A percentile compares a stretch with the other conserved stretches of the same genome.
These are phyloP conservation scores for Entomyzon cyanotis DNA, from an alignment of 2,113 vertebrate genomes.

Conservation along the genomic window DNA sequence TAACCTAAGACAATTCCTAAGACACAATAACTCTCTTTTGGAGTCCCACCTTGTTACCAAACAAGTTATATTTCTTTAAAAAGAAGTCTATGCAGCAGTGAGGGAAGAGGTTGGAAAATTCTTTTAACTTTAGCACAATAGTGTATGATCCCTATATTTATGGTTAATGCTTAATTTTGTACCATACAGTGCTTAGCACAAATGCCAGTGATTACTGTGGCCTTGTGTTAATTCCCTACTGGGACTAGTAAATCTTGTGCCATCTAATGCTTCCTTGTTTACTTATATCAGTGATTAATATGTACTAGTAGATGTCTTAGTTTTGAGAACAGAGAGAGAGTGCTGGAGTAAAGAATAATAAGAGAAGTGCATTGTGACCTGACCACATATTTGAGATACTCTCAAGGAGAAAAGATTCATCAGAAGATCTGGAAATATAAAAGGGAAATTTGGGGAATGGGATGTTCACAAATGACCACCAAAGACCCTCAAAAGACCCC, in stretches of 20 bases:
- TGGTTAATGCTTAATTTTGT: background rate
- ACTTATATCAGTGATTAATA: background rate
- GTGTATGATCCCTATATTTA: background rate
- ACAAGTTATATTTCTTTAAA: background rate
- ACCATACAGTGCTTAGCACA: background rate
- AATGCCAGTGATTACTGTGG: background rate
- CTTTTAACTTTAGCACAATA: background rate
- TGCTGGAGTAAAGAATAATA: too few species aligned
- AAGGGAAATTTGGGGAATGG: too few species aligned
- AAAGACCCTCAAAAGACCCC: too few species aligned
- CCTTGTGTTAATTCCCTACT: background rate
- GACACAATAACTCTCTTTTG: too few species aligned
- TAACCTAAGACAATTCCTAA: too few species aligned
- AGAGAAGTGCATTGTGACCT: too few species aligned
- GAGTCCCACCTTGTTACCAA: background rate
- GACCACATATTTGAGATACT: too few species aligned
- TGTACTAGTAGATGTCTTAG: background rate
- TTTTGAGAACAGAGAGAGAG: background rate
- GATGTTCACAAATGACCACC: too few species aligned
- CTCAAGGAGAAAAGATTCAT: too few species aligned
- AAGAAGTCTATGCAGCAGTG: background rate
- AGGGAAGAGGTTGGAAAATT: background rate
- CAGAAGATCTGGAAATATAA: too few species aligned
- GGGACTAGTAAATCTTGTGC: background rate
- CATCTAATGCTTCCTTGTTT: background rate